A percentile compares a stretch with the other conserved stretches of the same genome.
phyloP scores from a whole-genome alignment of 2,888 invertebrate genomes.

The Acanthacorydalis orientalis region DNA sequence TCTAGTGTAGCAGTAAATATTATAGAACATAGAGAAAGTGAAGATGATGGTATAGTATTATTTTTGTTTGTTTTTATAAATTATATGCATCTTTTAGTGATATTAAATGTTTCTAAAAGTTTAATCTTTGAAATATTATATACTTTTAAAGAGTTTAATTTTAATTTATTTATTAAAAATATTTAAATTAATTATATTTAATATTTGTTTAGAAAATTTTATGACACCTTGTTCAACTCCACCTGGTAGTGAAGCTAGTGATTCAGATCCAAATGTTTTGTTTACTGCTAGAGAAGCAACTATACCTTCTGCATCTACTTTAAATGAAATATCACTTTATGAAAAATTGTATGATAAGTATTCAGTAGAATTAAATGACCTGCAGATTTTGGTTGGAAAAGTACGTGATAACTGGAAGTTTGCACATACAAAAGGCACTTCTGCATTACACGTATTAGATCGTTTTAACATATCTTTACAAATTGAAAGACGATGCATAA shows the following conservation, averaged over 20 bases:
- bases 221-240: slow-evolving; percentile 80
- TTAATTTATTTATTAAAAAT: slow-evolving; percentile 1
- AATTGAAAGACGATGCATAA: slow-evolving; percentile 64
- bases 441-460: slow-evolving; percentile 63
- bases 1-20: slow-evolving; percentile 19
- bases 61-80: slow-evolving; percentile 8
- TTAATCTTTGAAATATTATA: no score
- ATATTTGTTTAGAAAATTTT: slow-evolving; percentile 37
- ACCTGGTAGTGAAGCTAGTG: slow-evolving; percentile 59
- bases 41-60: slow-evolving; percentile 26
- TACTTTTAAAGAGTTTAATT: neutral
- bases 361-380: slow-evolving; percentile 60
- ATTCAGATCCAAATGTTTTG: slow-evolving; percentile 27
- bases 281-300: slow-evolving; percentile 18
- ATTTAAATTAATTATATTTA: neutral
- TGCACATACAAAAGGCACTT: slow-evolving; percentile 69
- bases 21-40: slow-evolving; percentile 19
- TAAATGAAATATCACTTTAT: slow-evolving; percentile 44
- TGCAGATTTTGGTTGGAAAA: slow-evolving; percentile 77
- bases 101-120: no score
- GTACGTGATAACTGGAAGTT: slow-evolving; percentile 82
- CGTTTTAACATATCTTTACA: slow-evolving; percentile 39
- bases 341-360: slow-evolving; percentile 63
- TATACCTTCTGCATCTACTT: slow-evolving; percentile 11
- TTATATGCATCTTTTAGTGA: neutral